Conservation (phyloP, 2,888 invertebrate species). For the Baccha elongata region DNA sequence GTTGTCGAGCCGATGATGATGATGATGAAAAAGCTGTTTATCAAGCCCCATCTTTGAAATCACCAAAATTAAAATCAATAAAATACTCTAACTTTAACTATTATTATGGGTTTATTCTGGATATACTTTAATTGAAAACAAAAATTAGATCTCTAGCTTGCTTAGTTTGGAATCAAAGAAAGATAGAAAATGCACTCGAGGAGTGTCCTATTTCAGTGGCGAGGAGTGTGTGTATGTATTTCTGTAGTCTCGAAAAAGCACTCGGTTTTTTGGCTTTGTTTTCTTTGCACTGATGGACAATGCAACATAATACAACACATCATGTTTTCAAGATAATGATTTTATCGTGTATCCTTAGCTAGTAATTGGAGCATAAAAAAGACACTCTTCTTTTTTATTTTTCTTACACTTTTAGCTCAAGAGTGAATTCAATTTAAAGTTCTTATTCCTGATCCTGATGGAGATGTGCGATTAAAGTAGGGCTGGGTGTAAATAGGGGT, state of each 20-base stretch:
- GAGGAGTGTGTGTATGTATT: too few species aligned
- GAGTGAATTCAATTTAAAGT: conserved; percentile 68
- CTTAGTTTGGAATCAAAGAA: too few species aligned
- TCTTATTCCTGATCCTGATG: conserved; percentile 37
- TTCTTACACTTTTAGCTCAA: conserved; percentile 13
- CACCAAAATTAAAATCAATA: too few species aligned
- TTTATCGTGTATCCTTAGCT: conserved; percentile 36
- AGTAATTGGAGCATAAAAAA: conserved; percentile 11
- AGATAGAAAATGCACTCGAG: too few species aligned
- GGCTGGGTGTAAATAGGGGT: conserved; percentile 3
- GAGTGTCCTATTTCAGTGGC: too few species aligned
- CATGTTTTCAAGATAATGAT: conserved; percentile 64
- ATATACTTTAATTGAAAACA: too few species aligned
- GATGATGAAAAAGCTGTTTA: too few species aligned
- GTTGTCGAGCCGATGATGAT: too few species aligned
- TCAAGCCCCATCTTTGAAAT: too few species aligned
- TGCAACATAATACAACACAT: conserved; percentile 61
- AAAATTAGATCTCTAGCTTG: too few species aligned
- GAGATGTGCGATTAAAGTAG: background rate
- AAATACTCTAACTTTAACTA: too few species aligned
- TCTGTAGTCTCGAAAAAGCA: conserved; percentile 10
- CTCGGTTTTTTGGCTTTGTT: conserved; percentile 41
- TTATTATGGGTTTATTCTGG: too few species aligned
- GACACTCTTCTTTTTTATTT: background rate
- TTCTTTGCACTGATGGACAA: conserved; percentile 51